Conservation (phyloP, 2,797 vertebrate species). For the Tapera naevia region DNA sequence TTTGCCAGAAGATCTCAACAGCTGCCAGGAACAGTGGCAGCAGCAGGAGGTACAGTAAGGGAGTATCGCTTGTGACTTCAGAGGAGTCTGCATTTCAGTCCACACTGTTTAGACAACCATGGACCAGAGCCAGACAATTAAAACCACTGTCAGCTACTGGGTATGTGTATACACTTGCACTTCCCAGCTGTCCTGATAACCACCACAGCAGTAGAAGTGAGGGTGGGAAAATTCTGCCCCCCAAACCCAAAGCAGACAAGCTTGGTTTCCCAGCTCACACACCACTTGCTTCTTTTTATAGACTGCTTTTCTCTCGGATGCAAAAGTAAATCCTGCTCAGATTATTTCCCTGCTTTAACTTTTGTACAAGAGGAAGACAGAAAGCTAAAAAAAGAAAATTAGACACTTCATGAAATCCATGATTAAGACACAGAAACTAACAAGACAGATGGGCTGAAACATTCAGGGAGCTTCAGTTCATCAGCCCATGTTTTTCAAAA, state of each 20-base stretch:
- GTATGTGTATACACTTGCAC: background rate
- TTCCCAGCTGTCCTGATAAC: background rate
- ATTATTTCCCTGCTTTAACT: constrained; percentile 65
- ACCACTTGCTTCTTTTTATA: constrained; percentile 50
- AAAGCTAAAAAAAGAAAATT: constrained; percentile 68
- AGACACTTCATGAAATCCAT: constrained; percentile 66
- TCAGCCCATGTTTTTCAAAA: constrained; percentile 28
- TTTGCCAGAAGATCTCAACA: background rate
- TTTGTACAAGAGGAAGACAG: constrained; percentile 63
- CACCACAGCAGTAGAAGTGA: background rate
- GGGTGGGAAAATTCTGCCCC: background rate
- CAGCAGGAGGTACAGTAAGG: background rate
- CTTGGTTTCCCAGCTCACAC: background rate
- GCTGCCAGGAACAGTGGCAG: background rate
- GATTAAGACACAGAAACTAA: constrained; percentile 72
- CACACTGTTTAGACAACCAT: background rate
- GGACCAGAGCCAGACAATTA: background rate
- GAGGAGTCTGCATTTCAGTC: background rate
- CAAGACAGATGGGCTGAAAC: constrained; percentile 70
- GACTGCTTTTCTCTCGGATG: background rate
- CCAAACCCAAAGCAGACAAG: background rate
- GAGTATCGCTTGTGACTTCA: background rate
- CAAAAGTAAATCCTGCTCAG: constrained; percentile 61
- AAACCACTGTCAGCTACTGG: background rate
- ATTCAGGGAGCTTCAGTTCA: constrained; percentile 30